Evolutionary conservation across 1,140 invertebrate genomes (phyloP).

Genomic region (Chironomus striatipennis): DNA sequence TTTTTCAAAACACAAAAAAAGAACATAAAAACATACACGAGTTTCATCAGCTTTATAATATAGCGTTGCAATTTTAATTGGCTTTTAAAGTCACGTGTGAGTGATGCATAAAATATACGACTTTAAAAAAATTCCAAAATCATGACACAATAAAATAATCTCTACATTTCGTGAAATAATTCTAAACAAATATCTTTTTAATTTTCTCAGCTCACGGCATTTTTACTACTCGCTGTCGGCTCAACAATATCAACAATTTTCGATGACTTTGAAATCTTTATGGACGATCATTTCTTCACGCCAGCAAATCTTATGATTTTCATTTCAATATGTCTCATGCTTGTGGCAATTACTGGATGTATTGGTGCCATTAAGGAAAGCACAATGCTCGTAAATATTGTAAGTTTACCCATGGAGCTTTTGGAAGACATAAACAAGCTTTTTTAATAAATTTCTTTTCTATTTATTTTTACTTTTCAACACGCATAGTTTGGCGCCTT

Average conservation of each 20-base stretch:
- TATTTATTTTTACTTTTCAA: neutral
- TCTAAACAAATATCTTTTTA: neutral
- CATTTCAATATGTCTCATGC: conserved; percentile 65
- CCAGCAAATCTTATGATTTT: conserved; percentile 65
- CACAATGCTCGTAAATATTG: conserved; percentile 69
- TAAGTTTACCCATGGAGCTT: conserved; percentile 39
- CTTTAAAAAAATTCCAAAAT: neutral
- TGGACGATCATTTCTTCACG: conserved; percentile 57
- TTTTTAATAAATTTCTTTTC: conserved; percentile 30
- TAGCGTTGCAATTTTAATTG: neutral
- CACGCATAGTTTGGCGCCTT: conserved; percentile 65
- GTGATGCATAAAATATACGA: neutral
- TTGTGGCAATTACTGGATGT: conserved; percentile 72
- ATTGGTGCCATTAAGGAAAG: conserved; percentile 75
- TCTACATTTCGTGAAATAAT: neutral
- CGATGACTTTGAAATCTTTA: conserved; percentile 59
- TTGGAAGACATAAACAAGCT: neutral
- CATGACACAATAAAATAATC: neutral
- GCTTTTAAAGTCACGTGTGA: neutral
- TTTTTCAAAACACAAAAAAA: no score
- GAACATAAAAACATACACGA: no score
- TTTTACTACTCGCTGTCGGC: conserved; percentile 67
- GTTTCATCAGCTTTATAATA: no score
- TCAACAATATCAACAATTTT: conserved; percentile 65
- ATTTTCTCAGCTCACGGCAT: conserved; percentile 56